Evolutionary conservation across 2,113 vertebrate species (phyloP).

Genomic region (Clupea harengus): DNA sequence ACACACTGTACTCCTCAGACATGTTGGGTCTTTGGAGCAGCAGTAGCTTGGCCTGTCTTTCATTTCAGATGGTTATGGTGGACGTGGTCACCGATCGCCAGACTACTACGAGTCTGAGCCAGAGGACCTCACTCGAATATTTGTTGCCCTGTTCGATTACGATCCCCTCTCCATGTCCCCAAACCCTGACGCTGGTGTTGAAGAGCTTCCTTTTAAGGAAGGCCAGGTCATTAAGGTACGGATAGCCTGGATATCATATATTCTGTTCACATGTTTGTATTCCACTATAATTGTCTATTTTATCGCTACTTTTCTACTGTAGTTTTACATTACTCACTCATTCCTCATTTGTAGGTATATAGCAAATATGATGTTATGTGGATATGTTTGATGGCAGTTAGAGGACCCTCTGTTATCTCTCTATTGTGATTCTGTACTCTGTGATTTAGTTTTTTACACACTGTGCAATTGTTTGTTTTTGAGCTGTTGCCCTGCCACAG

Average conservation of each 20-base stretch:
- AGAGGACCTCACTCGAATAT: slow-evolving; percentile 84
- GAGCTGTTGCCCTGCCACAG: neutral
- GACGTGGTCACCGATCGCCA: slow-evolving; percentile 77
- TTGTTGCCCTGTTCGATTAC: slow-evolving; percentile 96
- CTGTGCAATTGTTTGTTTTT: too few relatives aligned
- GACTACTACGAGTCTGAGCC: slow-evolving; percentile 88
- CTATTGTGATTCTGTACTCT: neutral
- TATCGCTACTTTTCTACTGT: too few relatives aligned
- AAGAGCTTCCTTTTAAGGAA: slow-evolving; percentile 95
- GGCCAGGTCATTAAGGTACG: slow-evolving; percentile 96
- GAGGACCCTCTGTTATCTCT: too few relatives aligned
- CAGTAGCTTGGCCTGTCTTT: slow-evolving; percentile 64
- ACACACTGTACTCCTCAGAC: neutral
- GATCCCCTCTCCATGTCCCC: slow-evolving; percentile 96
- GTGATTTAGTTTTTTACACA: too few relatives aligned
- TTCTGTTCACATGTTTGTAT: neutral
- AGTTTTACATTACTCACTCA: too few relatives aligned
- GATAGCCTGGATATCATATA: neutral
- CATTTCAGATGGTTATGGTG: slow-evolving; percentile 81
- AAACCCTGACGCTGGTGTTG: slow-evolving; percentile 91
- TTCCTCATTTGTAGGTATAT: too few relatives aligned
- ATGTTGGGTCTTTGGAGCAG: slow-evolving; percentile 58
- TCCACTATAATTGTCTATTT: neutral
- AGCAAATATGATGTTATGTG: too few relatives aligned
- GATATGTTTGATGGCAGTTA: too few relatives aligned